phyloP scores from a whole-genome alignment of 2,113 vertebrate species.

The Clarias gariepinus region DNA sequence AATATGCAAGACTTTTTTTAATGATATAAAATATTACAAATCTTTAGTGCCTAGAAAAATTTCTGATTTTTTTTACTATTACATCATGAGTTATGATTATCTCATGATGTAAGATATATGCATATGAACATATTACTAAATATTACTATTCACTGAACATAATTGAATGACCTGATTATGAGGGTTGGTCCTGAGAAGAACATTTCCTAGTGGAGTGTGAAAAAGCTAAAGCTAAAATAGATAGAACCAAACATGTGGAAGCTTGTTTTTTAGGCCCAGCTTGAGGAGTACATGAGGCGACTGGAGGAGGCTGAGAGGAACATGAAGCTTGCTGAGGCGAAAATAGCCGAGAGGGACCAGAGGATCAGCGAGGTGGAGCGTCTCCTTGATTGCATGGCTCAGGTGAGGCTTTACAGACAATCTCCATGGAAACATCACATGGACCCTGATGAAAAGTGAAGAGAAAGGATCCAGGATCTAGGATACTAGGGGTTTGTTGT shows the following conservation, averaged over 20 bases:
- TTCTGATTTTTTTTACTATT: not conserved
- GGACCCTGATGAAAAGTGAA: not conserved
- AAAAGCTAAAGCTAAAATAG: not conserved
- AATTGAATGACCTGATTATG: not conserved
- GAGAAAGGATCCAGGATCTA: not conserved
- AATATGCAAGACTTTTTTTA: not conserved
- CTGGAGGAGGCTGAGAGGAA: conserved; percentile 90
- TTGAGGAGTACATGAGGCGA: conserved; percentile 84
- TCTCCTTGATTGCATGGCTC: conserved; percentile 88
- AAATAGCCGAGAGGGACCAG: conserved; percentile 87
- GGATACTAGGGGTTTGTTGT: not conserved
- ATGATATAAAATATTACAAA: too few relatives aligned
- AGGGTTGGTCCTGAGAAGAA: not conserved
- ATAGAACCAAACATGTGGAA: not conserved
- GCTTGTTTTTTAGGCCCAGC: conserved; percentile 76
- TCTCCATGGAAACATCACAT: not conserved
- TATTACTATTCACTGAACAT: not conserved
- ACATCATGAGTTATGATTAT: not conserved
- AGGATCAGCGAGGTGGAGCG: conserved; percentile 87
- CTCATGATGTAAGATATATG: too few relatives aligned
- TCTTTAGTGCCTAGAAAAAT: not conserved
- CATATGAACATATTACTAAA: not conserved
- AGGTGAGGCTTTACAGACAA: conserved; percentile 68
- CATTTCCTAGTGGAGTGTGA: not conserved
- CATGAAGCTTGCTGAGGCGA: conserved; percentile 77